Conservation (phyloP, 2,888 invertebrate genomes). For the Acanthosepion esculentum region DNA sequence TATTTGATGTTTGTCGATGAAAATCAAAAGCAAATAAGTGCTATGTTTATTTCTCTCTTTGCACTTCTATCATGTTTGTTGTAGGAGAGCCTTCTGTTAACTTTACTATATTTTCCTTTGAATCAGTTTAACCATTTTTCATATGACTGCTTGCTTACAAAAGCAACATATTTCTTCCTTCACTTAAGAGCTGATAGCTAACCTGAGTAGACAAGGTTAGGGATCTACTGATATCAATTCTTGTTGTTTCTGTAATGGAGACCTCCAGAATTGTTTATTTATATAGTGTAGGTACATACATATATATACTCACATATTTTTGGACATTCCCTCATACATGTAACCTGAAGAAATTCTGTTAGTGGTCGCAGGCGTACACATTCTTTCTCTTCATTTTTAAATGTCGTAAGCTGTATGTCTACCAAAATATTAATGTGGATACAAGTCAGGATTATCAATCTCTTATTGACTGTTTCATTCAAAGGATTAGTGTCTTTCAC, state of each 20-base stretch:
- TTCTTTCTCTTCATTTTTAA: background rate
- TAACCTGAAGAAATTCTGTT: background rate
- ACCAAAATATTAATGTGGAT: background rate
- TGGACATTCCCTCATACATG: background rate
- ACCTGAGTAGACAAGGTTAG: too few species aligned
- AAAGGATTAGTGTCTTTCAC: background rate
- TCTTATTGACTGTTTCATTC: background rate
- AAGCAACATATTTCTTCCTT: background rate
- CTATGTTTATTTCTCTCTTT: background rate
- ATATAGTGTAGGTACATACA: too few species aligned
- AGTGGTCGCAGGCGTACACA: background rate
- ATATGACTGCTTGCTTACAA: background rate
- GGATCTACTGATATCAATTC: too few species aligned
- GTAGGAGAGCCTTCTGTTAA: background rate
- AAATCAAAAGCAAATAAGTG: background rate
- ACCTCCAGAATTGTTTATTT: too few species aligned
- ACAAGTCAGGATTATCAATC: background rate
- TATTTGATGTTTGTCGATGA: background rate
- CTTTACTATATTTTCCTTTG: background rate
- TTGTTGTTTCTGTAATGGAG: too few species aligned
- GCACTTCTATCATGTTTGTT: background rate
- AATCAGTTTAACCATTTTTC: background rate
- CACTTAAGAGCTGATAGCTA: too few species aligned
- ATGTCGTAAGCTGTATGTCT: background rate
- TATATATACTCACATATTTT: background rate